Evolutionary conservation across 1,140 invertebrate species (phyloP), one percentile per base, ranked within the genome.

Genomic region (Charaxes varanes): DNA sequence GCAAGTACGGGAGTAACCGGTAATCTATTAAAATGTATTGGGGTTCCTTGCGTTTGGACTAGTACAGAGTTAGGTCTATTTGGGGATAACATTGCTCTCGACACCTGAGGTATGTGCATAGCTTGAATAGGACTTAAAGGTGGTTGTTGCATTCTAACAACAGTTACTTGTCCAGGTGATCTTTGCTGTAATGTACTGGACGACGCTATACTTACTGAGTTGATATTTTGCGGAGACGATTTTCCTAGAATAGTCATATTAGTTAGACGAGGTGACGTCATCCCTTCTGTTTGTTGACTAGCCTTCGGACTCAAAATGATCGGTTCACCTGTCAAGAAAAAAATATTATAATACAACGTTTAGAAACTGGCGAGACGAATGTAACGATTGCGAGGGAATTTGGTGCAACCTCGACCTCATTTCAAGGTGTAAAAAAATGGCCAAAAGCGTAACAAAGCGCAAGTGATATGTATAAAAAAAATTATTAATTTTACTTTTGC

Each of bases 1-100:
- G 85, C 63, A 36, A 87, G 66, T 12, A 88, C 83, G 6, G 87
- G 80, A 14, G 87, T 86, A 16, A 87, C 84, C 17, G 87, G 86
- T 18, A 88, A 61, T 36, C 85, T 59, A 42, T 81, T 85, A 21
- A 84, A 76, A 53, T 82, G 78, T 22, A 83, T 60, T 14, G 73
- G 73, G 2, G 70, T 27, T 18, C 71, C 74, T 59, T 81, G 72
- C 6, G 80, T 72, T 62, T 83, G 78, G 3, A 84, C 77, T 27
- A 84, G 53, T 3, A 84, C 78, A 12, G 81, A 79, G 48, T 70
- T 83, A 0, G 73, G 70, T 53, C 79, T 71, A 41, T 70, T 78
- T 13, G 85, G 85, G 2, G 85, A 85, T 10, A 86, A 56, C 59
- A 85, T 74, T n/a, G 81, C 52, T 41, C 78, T 69, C n/a, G 11